Evolutionary conservation across 2,888 invertebrate genomes (phyloP).

Genomic region (Lobophora halterata): DNA sequence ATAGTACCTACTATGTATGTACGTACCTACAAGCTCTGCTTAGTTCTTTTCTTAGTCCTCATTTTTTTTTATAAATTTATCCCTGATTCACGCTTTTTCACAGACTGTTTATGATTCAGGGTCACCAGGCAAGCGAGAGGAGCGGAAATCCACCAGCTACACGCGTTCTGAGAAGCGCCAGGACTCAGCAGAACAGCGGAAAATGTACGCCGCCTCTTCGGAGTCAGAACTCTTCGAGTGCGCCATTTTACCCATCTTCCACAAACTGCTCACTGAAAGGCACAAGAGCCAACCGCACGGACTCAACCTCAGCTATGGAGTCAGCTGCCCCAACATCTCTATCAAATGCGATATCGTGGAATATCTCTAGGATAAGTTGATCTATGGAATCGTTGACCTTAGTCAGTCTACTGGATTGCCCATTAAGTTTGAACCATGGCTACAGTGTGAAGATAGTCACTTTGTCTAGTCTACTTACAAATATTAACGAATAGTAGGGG

Average conservation of each 20-base stretch:
- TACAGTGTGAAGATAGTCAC: too few species aligned
- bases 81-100: conserved; percentile 7
- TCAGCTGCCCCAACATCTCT: conserved; percentile 96
- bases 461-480: too few species aligned
- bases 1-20: too few species aligned
- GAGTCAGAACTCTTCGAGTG: conserved; percentile 92
- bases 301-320: conserved; percentile 86
- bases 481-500: too few species aligned
- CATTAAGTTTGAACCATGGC: too few species aligned
- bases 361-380: conserved; percentile 86
- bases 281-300: conserved; percentile 86
- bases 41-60: too few species aligned
- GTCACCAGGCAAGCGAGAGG: conserved; percentile 64
- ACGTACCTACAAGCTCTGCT: too few species aligned
- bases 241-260: conserved; percentile 94
- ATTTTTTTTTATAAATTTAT: neutral
- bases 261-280: conserved; percentile 92
- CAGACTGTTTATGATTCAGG: too few species aligned
- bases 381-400: too few species aligned
- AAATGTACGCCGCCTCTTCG: conserved; percentile 89
- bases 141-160: conserved; percentile 77
- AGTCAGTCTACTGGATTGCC: too few species aligned
- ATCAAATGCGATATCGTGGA: conserved; percentile 98
- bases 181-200: conserved; percentile 62
- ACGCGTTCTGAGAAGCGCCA: conserved; percentile 70